phyloP scores from a whole-genome alignment of 2,113 vertebrate species.

The Galbula dea region DNA sequence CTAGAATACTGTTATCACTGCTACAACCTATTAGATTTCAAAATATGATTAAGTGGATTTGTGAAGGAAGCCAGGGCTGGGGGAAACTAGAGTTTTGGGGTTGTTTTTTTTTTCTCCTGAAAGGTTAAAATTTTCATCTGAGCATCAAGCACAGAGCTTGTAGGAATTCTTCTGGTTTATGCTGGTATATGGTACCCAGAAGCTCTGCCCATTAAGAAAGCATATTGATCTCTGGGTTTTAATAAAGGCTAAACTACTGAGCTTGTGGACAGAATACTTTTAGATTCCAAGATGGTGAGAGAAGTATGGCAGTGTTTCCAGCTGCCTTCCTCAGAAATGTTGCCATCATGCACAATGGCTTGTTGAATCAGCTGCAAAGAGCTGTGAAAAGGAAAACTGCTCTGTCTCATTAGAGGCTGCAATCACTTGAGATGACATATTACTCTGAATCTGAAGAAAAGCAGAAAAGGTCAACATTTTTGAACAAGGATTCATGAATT shows the following conservation, averaged over 20 bases:
- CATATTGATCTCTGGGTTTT: background rate
- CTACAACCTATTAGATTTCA: slow-evolving; percentile 42
- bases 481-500: background rate
- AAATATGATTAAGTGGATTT: slow-evolving; percentile 46
- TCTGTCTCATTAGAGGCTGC: background rate
- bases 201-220: background rate
- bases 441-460: background rate
- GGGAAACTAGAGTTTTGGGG: background rate
- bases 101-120: background rate
- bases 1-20: background rate
- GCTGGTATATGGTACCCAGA: background rate
- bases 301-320: background rate
- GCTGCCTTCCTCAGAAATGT: background rate
- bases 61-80: background rate
- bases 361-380: background rate
- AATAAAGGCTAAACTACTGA: background rate
- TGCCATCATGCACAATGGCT: background rate
- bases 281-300: background rate
- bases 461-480: slow-evolving; percentile 17
- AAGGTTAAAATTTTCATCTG: slow-evolving; percentile 47
- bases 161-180: background rate
- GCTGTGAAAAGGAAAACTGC: background rate
- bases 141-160: background rate
- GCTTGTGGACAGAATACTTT: background rate
- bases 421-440: background rate